Conservation (phyloP, 2,888 invertebrate species). For the Plagodis dolabraria region DNA sequence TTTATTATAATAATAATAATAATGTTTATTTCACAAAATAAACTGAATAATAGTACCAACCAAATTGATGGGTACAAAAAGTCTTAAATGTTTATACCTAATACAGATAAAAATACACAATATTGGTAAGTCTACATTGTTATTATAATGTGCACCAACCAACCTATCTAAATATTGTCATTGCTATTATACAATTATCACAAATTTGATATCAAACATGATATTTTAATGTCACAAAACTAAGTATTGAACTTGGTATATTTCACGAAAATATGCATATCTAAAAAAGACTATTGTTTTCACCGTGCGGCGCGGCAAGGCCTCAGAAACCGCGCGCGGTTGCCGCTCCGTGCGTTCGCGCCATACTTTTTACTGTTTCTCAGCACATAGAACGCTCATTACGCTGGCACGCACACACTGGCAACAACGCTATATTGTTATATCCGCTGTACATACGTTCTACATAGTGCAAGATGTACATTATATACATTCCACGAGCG, state of each 20-base stretch:
- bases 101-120: too few relatives aligned
- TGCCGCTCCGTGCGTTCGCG: constrained; percentile 80
- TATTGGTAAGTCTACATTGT: too few relatives aligned
- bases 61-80: too few relatives aligned
- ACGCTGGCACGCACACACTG: constrained; percentile 69
- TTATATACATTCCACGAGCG: constrained; percentile 76
- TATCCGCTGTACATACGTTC: constrained; percentile 71
- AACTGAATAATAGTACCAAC: too few relatives aligned
- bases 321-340: constrained; percentile 75
- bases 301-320: constrained; percentile 63
- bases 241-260: constrained; percentile 38
- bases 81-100: too few relatives aligned
- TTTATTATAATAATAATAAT: too few relatives aligned
- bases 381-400: constrained; percentile 84
- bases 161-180: too few relatives aligned
- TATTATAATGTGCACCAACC: too few relatives aligned
- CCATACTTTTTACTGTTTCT: constrained; percentile 87
- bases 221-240: neutral
- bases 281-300: constrained; percentile 76
- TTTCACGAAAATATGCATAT: constrained; percentile 55
- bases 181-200: too few relatives aligned
- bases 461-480: constrained; percentile 80
- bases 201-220: too few relatives aligned
- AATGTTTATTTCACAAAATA: too few relatives aligned
- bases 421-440: constrained; percentile 69